Evolutionary conservation across 2,888 invertebrate genomes (phyloP).

Genomic region (Cryptocheilus praepositus): DNA sequence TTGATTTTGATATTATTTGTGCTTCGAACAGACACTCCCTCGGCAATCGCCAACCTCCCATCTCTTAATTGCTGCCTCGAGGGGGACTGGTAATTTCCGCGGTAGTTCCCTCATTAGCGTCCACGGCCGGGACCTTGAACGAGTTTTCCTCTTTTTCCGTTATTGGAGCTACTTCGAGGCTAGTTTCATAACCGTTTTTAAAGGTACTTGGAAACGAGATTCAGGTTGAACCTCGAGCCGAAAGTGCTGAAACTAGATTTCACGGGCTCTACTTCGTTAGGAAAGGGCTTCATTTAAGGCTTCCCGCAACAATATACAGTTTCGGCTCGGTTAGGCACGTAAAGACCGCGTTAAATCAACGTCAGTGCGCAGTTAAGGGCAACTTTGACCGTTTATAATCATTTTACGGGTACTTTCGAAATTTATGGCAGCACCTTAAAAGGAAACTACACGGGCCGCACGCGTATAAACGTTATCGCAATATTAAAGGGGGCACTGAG

Average conservation of each 20-base stretch:
- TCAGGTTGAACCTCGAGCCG: neutral
- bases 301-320: conserved; percentile 47
- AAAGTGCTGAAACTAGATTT: conserved; percentile 41
- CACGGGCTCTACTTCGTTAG: conserved; percentile 40
- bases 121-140: conserved; percentile 17
- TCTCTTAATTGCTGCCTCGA: conserved; percentile 16
- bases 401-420: conserved; percentile 53
- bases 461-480: conserved; percentile 22
- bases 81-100: conserved; percentile 17
- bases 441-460: conserved; percentile 31
- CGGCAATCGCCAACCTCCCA: neutral
- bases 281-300: conserved; percentile 33
- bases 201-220: no score
- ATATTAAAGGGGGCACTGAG: neutral
- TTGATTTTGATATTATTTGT: conserved; percentile 12
- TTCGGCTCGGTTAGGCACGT: conserved; percentile 38
- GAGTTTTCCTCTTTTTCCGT: conserved; percentile 20
- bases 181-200: conserved; percentile 14
- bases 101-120: conserved; percentile 20
- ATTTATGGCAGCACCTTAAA: conserved; percentile 52
- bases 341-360: conserved; percentile 56
- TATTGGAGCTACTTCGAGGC: neutral
- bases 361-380: conserved; percentile 49
- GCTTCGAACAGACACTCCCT: conserved; percentile 2
- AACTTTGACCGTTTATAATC: conserved; percentile 57